phyloP scores from a whole-genome alignment of 2,888 invertebrate genomes.

The Oeneis ivallda region DNA sequence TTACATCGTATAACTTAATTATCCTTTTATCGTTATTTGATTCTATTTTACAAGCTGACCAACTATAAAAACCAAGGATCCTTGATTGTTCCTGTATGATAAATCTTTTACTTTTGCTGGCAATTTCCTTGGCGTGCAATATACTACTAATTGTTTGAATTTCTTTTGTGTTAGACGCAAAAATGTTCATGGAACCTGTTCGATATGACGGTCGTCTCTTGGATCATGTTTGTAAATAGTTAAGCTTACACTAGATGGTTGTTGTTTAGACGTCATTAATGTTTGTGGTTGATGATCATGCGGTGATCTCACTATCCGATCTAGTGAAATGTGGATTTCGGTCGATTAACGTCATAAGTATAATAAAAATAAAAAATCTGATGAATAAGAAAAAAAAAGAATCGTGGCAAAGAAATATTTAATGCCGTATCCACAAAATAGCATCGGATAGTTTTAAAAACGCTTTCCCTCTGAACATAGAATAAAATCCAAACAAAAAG shows the following conservation, averaged over 20 bases:
- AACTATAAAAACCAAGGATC: background rate
- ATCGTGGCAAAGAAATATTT: background rate
- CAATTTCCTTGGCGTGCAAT: slow-evolving; percentile 2
- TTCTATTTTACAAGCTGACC: background rate
- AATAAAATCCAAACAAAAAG: background rate
- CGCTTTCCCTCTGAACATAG: slow-evolving; percentile 26
- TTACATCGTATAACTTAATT: background rate
- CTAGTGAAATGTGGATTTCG: background rate
- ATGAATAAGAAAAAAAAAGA: background rate
- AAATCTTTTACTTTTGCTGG: background rate
- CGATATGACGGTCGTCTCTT: slow-evolving; percentile 20
- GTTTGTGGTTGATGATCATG: slow-evolving; percentile 37
- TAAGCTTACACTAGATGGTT: slow-evolving; percentile 70
- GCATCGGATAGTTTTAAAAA: slow-evolving; percentile 2
- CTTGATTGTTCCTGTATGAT: background rate
- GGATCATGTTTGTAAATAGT: slow-evolving; percentile 74
- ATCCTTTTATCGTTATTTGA: slow-evolving; percentile 3
- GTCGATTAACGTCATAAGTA: no score
- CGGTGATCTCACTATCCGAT: slow-evolving; percentile 10
- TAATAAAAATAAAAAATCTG: background rate
- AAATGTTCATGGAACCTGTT: background rate
- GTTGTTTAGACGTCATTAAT: slow-evolving; percentile 49
- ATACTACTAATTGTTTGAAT: background rate
- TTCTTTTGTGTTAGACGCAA: slow-evolving; percentile 4
- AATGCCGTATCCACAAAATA: background rate